Evolutionary conservation across 2,113 vertebrate species (phyloP).

Genomic region (Cyprinus carpio): DNA sequence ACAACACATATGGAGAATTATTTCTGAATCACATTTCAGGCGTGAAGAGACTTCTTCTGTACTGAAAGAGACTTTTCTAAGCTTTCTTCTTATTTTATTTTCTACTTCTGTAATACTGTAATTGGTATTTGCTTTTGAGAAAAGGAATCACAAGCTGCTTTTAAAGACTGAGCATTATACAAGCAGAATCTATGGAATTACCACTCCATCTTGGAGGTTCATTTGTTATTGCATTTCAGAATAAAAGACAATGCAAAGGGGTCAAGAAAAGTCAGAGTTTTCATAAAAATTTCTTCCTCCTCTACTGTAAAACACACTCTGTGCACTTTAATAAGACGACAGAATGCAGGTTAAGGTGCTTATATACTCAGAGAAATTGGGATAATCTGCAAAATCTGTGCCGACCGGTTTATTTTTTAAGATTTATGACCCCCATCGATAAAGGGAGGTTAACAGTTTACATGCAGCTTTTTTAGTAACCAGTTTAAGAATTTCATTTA

Average conservation of each 20-base stretch:
- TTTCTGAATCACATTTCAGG: slow-evolving; percentile 17
- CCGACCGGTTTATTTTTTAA: background rate
- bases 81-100: background rate
- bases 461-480: background rate
- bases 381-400: background rate
- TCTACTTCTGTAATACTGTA: slow-evolving; percentile 10
- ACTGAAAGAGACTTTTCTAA: background rate
- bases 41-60: background rate
- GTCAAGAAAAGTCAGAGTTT: background rate
- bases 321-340: too few species aligned
- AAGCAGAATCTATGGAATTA: slow-evolving; percentile 10
- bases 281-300: background rate
- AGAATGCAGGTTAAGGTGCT: background rate
- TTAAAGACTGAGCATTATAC: slow-evolving; percentile 11
- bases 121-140: background rate
- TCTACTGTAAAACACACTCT: background rate
- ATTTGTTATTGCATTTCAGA: slow-evolving; percentile 20
- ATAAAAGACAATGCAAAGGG: background rate
- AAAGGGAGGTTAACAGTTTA: background rate
- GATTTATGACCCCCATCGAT: background rate
- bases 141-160: slow-evolving; percentile 37
- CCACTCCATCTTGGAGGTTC: too few species aligned
- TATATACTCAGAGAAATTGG: background rate
- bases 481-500: background rate
- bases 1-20: background rate